A percentile compares a stretch with the other conserved stretches of the same genome.
phyloP scores from a whole-genome alignment of 2,113 vertebrate genomes.

The Colossoma macropomum region DNA sequence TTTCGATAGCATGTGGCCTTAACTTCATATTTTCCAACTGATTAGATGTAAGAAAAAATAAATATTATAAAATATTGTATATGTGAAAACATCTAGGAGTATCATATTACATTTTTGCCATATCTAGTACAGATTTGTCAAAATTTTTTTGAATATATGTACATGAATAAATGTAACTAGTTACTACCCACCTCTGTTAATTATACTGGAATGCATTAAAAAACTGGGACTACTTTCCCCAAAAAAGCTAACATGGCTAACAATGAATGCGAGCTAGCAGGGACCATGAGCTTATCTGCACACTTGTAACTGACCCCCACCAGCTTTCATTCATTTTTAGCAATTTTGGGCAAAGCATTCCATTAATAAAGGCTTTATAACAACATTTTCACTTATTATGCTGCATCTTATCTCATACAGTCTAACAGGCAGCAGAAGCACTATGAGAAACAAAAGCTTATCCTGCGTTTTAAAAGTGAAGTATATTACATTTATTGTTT shows the following conservation, averaged over 20 bases:
- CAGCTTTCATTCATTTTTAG: not conserved
- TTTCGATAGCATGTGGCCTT: too few relatives aligned
- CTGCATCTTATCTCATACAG: not conserved
- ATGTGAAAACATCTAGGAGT: too few relatives aligned
- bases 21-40: too few relatives aligned
- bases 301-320: not conserved
- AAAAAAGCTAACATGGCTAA: slow-evolving; percentile 16
- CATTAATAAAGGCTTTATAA: slow-evolving; percentile 18
- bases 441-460: not conserved
- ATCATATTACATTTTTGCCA: too few relatives aligned
- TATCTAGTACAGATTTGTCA: too few relatives aligned
- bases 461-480: not conserved
- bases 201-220: not conserved
- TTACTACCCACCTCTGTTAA: too few relatives aligned
- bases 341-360: not conserved
- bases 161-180: too few relatives aligned
- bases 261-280: slow-evolving; percentile 11
- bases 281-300: not conserved
- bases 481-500: not conserved
- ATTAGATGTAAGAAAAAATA: too few relatives aligned
- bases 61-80: too few relatives aligned
- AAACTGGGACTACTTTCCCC: slow-evolving; percentile 8
- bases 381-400: not conserved
- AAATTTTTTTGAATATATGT: too few relatives aligned
- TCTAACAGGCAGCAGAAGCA: not conserved